These are phyloP conservation scores for Cyprinodon brontotheroides DNA, from an alignment of 2,113 vertebrate genomes.

Conservation along the genomic window DNA sequence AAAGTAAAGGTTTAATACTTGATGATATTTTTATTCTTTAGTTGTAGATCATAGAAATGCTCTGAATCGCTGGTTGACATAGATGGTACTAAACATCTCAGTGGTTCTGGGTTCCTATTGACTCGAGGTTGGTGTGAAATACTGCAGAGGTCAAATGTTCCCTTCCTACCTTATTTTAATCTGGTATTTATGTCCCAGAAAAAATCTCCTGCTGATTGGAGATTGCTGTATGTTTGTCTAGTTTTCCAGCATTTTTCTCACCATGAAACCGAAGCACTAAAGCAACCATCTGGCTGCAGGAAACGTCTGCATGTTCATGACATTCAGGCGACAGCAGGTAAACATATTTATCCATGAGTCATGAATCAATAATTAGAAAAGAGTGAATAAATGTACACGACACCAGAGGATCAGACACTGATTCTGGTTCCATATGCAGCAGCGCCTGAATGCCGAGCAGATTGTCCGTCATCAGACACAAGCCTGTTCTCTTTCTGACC, in stretches of 20 bases:
- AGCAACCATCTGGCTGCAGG: not conserved
- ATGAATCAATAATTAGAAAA: not conserved
- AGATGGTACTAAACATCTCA: no score
- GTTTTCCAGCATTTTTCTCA: not conserved
- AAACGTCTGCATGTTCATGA: not conserved
- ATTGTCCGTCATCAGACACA: not conserved
- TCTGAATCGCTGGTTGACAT: no score
- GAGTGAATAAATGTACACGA: no score
- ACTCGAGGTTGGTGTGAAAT: not conserved
- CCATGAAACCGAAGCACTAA: not conserved
- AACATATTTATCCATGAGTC: not conserved
- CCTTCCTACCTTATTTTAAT: not conserved
- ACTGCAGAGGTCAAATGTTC: not conserved
- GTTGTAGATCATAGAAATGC: no score
- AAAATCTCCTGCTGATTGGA: not conserved
- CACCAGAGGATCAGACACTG: not conserved
- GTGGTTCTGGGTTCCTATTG: not conserved
- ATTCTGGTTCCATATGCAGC: not conserved
- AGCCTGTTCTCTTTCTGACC: not conserved
- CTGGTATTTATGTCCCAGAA: not conserved
- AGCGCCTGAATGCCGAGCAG: not conserved
- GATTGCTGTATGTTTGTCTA: not conserved
- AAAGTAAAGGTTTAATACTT: not conserved
- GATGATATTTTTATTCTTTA: no score
- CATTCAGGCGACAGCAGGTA: conserved; percentile 3